Evolutionary conservation across 2,888 invertebrate genomes (phyloP), one percentile per base, ranked within the genome.

Genomic region (Cerceris rybyensis): DNA sequence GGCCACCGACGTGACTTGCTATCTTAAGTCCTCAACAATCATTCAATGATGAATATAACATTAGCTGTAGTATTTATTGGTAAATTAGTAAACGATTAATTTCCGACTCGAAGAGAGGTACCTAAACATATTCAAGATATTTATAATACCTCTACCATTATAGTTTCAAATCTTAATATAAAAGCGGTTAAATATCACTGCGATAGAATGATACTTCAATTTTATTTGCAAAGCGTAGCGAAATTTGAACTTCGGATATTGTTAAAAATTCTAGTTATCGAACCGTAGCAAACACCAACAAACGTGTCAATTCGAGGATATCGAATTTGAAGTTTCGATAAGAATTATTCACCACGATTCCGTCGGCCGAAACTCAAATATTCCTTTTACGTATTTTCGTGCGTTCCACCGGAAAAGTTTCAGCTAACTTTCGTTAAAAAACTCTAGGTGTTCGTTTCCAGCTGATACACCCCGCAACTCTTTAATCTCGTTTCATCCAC

Each of bases 21-120:
- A 66, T 61, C 50, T 52, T 57, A 76, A 74, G 75, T 73, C 50
- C 59, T 28, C 6, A 13, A 59, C 57, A 68, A 64, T 58, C 55
- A 49, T 7, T 39, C 16, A 17, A 9, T 42, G 73, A 76, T 80
- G 78, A 82, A 83, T 75, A 69, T 42, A 55, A 49, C 69, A 73
- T 73, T 75, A 72, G 75, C 71, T 70, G 67, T 68, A 71, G 58
- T 41, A 67, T 59, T 54, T 8, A 41, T 41, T n/a, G 57, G 60
- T 55, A 28, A 28, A 28, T 28, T 28, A 28, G 28, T 2, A 4
- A 4, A 28, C 28, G 28, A 28, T 28, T 28, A 28, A 28, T 28
- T 28, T 28, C 28, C 28, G 28, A 28, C 28, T 28, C 28, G 28
- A 28, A 28, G 28, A 28, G 28, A 28, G 28, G 4, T 28, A 28